phyloP scores from a whole-genome alignment of 2,113 vertebrate genomes.

The Halcyon malimbica region DNA sequence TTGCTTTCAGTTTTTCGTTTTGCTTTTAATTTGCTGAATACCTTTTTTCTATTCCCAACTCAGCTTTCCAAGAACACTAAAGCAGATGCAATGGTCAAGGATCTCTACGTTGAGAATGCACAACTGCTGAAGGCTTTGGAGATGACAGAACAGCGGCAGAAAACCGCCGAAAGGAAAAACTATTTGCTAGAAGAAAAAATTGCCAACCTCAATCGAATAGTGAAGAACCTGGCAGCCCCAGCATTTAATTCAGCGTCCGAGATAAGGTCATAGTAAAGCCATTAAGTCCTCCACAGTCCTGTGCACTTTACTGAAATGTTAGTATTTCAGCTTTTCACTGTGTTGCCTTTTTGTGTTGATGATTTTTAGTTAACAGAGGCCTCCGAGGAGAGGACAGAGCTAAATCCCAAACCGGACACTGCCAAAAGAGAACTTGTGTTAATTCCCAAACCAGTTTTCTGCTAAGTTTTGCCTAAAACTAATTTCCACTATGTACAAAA shows the following conservation, averaged over 20 bases:
- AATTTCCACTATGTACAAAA: not conserved
- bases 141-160: conserved; percentile 86
- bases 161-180: conserved; percentile 89
- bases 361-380: not conserved
- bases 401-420: not conserved
- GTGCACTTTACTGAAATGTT: conserved; percentile 67
- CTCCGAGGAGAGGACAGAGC: not conserved
- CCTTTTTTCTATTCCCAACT: not conserved
- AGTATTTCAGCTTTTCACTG: conserved; percentile 35
- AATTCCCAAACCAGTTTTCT: not conserved
- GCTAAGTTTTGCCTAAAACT: conserved; percentile 20
- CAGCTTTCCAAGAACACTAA: conserved; percentile 88
- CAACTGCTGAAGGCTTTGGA: conserved; percentile 91
- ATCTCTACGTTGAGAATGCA: conserved; percentile 91
- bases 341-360: conserved; percentile 30
- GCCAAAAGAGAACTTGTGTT: not conserved
- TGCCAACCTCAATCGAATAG: conserved; percentile 90
- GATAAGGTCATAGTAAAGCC: conserved; percentile 71
- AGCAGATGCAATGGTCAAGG: conserved; percentile 86
- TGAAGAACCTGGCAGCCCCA: conserved; percentile 84
- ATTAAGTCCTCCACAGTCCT: not conserved
- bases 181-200: conserved; percentile 94
- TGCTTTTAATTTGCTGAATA: not conserved
- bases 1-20: not conserved
- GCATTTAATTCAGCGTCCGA: conserved; percentile 66